Base-by-base conservation (phyloP, 2,113 vertebrate species). In the Pedetes capensis region DNA sequence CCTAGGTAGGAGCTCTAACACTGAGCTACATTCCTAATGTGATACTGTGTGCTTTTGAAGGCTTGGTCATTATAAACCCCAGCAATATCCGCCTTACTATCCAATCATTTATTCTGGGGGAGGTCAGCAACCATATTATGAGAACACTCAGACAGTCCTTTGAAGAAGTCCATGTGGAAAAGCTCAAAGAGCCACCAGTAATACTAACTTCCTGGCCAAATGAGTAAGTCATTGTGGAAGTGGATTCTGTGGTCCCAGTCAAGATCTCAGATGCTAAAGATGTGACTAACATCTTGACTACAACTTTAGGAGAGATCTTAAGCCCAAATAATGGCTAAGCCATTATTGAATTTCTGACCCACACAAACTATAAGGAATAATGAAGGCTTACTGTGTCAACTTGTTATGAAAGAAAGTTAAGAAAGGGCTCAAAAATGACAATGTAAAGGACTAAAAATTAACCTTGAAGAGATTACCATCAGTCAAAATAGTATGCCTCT, bases 291-390 rank as follows among this genome's bases (percentile, higher is more conserved):
- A 49, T 13, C 39, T 59, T 57, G 32, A 51, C 29, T 93, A 47
- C 12, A 82, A 89, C 39, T 32, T 37, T 72, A 6, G n/a, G 42
- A 85, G 8, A 79, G 39, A 74, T 16, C 8, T 14, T 53, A 47
- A 79, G 29, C n/a, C 12, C n/a, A 86, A 81, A 90, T 23, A 63
- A 59, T 5, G 94, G 75, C 55, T 94, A 94, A 89, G 81, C 29
- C n/a, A 89, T 55, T 89, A 29, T 7, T 25, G 14, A 94, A 74
- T 89, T 85, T 92, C 29, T 86, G 72, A 85, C 6, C 4, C 53
- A 94, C 8, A 93, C 2, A 75, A 81, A 81, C 34, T 69, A 25
- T 53, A 37, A n/a, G 10, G 85, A n/a, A 91, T 71, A 86, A 92
- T 71, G 22, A 75, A 75, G 14, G 20, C 10, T 78, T 93, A 90